Evolutionary conservation across 2,113 vertebrate species (phyloP).

Genomic region (Eleginops maclovinus): DNA sequence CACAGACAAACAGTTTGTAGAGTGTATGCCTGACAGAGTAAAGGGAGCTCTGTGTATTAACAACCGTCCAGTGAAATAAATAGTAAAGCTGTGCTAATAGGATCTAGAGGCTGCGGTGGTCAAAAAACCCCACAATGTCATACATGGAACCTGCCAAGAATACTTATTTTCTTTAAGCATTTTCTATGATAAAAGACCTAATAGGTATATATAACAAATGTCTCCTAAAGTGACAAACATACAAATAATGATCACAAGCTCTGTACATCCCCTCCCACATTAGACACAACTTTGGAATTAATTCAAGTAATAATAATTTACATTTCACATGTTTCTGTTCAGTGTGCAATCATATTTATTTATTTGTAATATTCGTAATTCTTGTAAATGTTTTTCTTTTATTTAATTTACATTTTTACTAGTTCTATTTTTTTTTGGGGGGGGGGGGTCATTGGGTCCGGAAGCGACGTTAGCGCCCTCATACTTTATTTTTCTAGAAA

Average conservation of each 20-base stretch:
- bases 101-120: neutral
- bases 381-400: no score
- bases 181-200: neutral
- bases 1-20: neutral
- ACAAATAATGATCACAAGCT: neutral
- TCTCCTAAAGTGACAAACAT: neutral
- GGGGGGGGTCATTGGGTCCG: no score
- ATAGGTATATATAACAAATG: neutral
- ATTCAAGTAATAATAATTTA: no score
- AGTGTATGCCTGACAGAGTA: neutral
- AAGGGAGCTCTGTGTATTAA: neutral
- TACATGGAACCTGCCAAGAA: neutral
- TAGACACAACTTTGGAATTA: no score
- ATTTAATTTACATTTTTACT: no score
- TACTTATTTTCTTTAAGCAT: neutral
- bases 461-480: no score
- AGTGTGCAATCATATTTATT: no score
- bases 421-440: no score
- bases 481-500: no score
- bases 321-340: no score
- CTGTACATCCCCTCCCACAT: neutral
- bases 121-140: neutral
- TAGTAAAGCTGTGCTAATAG: neutral
- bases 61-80: neutral
- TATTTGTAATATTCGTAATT: no score